Evolutionary conservation across 2,797 vertebrate species (phyloP).

Genomic region (Pitangus sulphuratus): DNA sequence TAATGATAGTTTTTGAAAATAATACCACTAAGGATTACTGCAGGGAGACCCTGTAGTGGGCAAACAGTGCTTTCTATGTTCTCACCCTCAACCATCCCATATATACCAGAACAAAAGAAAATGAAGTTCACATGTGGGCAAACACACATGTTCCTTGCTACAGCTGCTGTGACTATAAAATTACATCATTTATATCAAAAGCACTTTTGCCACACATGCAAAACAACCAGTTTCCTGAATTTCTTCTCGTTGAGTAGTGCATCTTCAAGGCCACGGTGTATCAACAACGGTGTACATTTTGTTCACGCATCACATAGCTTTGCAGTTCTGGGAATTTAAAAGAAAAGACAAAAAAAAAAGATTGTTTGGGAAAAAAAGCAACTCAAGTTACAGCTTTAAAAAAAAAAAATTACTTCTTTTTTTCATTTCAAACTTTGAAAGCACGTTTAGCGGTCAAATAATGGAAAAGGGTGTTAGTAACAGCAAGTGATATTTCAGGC

Average conservation of each 20-base stretch:
- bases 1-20: constrained; percentile 53
- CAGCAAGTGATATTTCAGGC: not conserved
- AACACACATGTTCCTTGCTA: constrained; percentile 70
- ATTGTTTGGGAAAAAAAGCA: not conserved
- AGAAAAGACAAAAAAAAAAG: not conserved
- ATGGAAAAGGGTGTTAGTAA: not conserved
- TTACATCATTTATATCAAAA: constrained; percentile 70
- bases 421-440: not conserved
- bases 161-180: constrained; percentile 77
- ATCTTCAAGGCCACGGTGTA: constrained; percentile 78
- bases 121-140: constrained; percentile 52
- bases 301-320: constrained; percentile 26
- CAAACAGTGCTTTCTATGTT: constrained; percentile 49
- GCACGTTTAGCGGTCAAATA: not conserved
- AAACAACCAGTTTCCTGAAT: constrained; percentile 72
- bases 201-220: constrained; percentile 72
- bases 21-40: constrained; percentile 66
- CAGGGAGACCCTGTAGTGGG: constrained; percentile 44
- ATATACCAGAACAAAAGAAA: constrained; percentile 2
- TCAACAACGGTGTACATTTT: constrained; percentile 68
- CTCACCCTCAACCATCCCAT: constrained; percentile 23
- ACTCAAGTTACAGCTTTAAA: not conserved
- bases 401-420: not conserved
- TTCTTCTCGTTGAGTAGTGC: constrained; percentile 76
- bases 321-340: constrained; percentile 56